Conservation (phyloP, 2,888 invertebrate species). For the Lissocephala sabroskyi region DNA sequence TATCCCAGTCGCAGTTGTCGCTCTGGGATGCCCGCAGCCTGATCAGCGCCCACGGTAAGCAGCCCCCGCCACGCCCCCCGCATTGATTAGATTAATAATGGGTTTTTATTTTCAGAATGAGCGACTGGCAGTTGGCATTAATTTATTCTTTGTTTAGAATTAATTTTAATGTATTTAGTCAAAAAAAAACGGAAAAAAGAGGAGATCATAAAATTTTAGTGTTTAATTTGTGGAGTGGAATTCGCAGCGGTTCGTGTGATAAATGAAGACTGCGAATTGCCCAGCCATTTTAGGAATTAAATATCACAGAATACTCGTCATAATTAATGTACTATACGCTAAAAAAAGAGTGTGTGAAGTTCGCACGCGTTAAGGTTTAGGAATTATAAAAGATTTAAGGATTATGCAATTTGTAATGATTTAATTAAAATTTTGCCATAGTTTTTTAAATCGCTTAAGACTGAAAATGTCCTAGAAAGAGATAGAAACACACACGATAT, state of each 20-base stretch:
- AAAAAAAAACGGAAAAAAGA: constrained; percentile 32
- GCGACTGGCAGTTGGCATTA: constrained; percentile 26
- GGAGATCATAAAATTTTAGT: background rate
- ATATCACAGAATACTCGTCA: constrained; percentile 18
- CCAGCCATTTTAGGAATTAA: constrained; percentile 39
- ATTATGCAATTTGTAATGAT: constrained; percentile 61
- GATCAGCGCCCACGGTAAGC: constrained; percentile 69
- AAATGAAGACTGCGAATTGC: constrained; percentile 48
- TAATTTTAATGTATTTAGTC: constrained; percentile 50
- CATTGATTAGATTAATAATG: background rate
- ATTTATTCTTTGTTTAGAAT: constrained; percentile 49
- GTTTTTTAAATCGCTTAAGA: constrained; percentile 70
- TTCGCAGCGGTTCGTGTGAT: constrained; percentile 50
- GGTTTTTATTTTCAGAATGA: constrained; percentile 41
- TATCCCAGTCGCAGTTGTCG: constrained; percentile 71
- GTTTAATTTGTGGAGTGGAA: constrained; percentile 45
- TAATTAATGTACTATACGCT: background rate
- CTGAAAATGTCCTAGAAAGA: constrained; percentile 71
- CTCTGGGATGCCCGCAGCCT: constrained; percentile 71
- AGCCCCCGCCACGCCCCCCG: background rate
- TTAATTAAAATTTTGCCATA: constrained; percentile 68
- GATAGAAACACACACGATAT: background rate
- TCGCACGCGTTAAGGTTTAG: constrained; percentile 24
- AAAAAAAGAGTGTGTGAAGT: too few species aligned
- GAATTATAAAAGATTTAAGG: constrained; percentile 52